Percentiles rank a stretch among this genome's conserved stretches.
These are phyloP conservation scores for Polydrusus tereticollis DNA, from an alignment of 2,888 invertebrate genomes.

Conservation along the genomic window DNA sequence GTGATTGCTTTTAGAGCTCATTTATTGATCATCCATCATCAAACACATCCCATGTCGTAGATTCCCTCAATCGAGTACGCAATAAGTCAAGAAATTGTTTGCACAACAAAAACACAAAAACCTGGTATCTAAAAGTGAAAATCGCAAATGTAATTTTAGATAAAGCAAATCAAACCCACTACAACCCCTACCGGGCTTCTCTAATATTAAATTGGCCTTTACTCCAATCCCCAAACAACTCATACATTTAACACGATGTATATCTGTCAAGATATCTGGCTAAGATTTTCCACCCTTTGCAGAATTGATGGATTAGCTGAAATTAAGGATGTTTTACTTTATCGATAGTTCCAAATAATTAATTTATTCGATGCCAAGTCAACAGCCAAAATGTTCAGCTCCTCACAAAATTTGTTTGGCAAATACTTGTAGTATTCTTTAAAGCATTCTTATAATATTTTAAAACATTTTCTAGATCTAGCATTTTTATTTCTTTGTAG, in stretches of 20 bases:
- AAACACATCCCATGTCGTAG: conserved; percentile 5
- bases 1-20: background rate
- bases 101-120: conserved; percentile 41
- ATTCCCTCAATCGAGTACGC: conserved; percentile 30
- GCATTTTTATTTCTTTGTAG: conserved; percentile 67
- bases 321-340: background rate
- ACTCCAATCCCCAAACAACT: conserved; percentile 44
- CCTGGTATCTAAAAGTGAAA: conserved; percentile 42
- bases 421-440: too few relatives aligned
- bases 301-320: conserved; percentile 39
- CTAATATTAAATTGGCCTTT: conserved; percentile 46
- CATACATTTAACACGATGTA: conserved; percentile 47
- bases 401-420: too few relatives aligned
- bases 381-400: too few relatives aligned
- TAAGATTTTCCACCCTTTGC: conserved; percentile 42
- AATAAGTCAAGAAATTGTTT: conserved; percentile 43
- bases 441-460: background rate
- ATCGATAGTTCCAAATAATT: background rate
- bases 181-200: conserved; percentile 41
- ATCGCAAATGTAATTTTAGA: conserved; percentile 46
- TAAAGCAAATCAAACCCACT: conserved; percentile 44
- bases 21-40: conserved; percentile 21
- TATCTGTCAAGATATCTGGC: conserved; percentile 48
- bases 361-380: background rate
- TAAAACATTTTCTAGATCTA: conserved; percentile 3